phyloP scores from a whole-genome alignment of 2,113 vertebrate species.

The Calypte anna region DNA sequence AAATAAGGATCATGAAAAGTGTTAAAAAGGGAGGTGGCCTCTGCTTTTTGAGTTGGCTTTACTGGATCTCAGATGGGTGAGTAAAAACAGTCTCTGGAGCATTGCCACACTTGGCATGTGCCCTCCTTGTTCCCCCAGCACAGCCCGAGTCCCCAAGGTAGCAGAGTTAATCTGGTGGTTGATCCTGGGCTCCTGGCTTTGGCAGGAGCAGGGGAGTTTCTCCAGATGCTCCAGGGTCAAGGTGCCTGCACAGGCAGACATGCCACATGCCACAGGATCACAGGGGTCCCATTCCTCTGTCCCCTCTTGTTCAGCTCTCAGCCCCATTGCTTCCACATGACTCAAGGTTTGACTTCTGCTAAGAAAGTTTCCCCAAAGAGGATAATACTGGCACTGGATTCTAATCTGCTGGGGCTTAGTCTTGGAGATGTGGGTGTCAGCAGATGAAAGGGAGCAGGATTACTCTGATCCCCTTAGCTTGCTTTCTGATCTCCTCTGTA shows the following conservation, averaged over 20 bases:
- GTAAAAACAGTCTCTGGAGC: background rate
- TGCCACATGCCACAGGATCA: background rate
- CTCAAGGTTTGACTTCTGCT: background rate
- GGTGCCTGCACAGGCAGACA: background rate
- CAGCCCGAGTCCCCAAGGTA: background rate
- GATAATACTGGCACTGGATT: background rate
- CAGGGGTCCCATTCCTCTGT: background rate
- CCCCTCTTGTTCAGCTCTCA: background rate
- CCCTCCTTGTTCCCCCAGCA: background rate
- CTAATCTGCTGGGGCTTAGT: background rate
- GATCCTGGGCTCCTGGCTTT: background rate
- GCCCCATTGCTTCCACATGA: background rate
- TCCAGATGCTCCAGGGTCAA: background rate
- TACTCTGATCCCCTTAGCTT: conserved; percentile 9
- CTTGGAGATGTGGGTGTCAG: background rate
- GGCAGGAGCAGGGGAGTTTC: background rate
- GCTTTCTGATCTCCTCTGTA: conserved; percentile 34
- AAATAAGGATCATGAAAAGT: background rate
- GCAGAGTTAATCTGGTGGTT: background rate
- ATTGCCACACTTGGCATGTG: background rate
- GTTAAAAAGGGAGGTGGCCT: background rate
- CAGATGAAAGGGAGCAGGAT: background rate
- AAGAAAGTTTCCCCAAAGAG: background rate
- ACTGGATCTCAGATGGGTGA: background rate
- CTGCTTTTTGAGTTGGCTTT: background rate